Percentiles rank a stretch among this genome's conserved stretches.
Conservation (phyloP, 1,140 invertebrate species). For the Gryllus bimaculatus region DNA sequence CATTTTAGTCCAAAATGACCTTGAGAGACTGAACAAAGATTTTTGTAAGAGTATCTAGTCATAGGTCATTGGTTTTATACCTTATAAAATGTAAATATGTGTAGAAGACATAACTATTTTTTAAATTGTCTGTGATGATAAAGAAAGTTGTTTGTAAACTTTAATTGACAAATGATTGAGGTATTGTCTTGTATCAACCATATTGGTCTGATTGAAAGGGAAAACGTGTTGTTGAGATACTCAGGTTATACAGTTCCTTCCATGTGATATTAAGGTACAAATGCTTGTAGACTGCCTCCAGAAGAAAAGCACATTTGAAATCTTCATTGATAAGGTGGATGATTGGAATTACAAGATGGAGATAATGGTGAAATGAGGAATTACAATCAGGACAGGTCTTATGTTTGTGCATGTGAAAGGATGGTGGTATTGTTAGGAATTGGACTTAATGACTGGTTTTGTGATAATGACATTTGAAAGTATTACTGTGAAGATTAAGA, state of each 20-base stretch:
- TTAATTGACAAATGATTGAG: slow-evolving; percentile 11
- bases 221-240: slow-evolving; percentile 9
- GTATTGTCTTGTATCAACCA: neutral
- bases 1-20: slow-evolving; percentile 15
- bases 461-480: neutral
- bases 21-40: slow-evolving; percentile 16
- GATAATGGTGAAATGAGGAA: neutral
- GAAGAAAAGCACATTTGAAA: neutral
- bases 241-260: slow-evolving; percentile 20
- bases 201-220: slow-evolving; percentile 2
- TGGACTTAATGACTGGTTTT: neutral
- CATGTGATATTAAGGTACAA: slow-evolving; percentile 21
- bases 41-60: slow-evolving; percentile 16
- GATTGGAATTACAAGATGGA: neutral
- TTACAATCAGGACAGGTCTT: neutral
- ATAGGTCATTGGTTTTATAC: slow-evolving; percentile 15
- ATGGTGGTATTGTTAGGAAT: neutral
- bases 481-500: neutral
- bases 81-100: slow-evolving; percentile 13
- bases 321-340: neutral
- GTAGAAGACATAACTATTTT: slow-evolving; percentile 19
- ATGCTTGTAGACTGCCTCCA: slow-evolving; percentile 19
- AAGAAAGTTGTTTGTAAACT: slow-evolving; percentile 20
- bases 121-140: slow-evolving; percentile 21
- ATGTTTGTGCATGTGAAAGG: neutral